A percentile compares a stretch with the other conserved stretches of the same genome.
phyloP scores from a whole-genome alignment of 2,113 vertebrate genomes.

The Blennius ocellaris region DNA sequence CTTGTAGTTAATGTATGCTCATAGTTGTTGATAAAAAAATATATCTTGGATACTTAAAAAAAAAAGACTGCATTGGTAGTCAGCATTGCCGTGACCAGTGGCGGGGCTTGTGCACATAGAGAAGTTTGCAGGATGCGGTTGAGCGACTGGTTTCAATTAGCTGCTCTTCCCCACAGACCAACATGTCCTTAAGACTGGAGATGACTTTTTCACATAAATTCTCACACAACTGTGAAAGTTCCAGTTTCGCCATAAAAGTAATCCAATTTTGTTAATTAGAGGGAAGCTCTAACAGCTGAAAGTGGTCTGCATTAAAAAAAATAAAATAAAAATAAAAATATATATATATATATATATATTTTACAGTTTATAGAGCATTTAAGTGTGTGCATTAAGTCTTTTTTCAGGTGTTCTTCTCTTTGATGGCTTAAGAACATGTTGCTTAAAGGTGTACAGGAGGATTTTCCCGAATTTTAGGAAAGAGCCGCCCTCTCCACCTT shows the following conservation, averaged over 20 bases:
- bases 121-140: conserved; percentile 6
- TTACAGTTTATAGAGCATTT: conserved; percentile 5
- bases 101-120: conserved; percentile 5
- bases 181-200: conserved; percentile 9
- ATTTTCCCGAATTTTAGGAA: too few species aligned
- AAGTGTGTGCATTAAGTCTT: background rate
- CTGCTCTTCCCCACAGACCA: background rate
- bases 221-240: conserved; percentile 30
- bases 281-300: conserved; percentile 3
- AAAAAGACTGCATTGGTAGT: background rate
- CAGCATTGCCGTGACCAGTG: background rate
- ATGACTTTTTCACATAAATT: conserved; percentile 32
- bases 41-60: too few species aligned
- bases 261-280: conserved; percentile 8
- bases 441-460: too few species aligned
- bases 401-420: conserved; percentile 2
- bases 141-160: conserved; percentile 43
- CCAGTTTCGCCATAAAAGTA: conserved; percentile 23
- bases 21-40: background rate
- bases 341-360: too few species aligned
- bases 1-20: background rate
- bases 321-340: too few species aligned
- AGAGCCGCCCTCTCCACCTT: too few species aligned
- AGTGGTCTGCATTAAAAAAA: background rate
- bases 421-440: background rate